Base-by-base conservation (phyloP, 2,888 invertebrate genomes). In the Adelognathus sp. region DNA sequence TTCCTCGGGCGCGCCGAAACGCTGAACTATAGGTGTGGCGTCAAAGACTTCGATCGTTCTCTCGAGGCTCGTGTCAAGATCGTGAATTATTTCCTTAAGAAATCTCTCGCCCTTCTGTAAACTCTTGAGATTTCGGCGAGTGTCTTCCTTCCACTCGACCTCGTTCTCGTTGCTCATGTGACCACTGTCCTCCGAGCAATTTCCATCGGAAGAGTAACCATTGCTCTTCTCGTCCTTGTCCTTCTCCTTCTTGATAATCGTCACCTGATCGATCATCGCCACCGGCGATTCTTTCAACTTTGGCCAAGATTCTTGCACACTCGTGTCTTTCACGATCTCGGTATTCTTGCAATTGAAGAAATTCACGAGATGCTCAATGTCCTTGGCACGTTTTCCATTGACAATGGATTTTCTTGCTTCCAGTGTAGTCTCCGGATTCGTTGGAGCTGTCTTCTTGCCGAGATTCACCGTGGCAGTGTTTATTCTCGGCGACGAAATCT, bases 111-210 rank as follows among this genome's bases (percentile, higher is more conserved):
- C 85, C 24, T 86, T 86, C 14, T 79, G 84, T 16, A 82, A 81
- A 52, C 77, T 83, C 75, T 86, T 86, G 1, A 87, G 60, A 3
- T 77, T 78, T 1, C 76, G 81, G n/a, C 78, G 75, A 21, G 80
- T 44, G 27, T 85, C 84, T 5, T 90, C 89, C 69, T 89, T 88
- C 83, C 87, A 87, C 33, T 91, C 91, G 9, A 88, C 84, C 78
- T 95, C 94, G 86, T 94, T 94, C 89, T 95, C 96, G 88, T 95
- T 96, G 61, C 96, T 96, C 84, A 96, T 96, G 91, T 96, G 96
- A 77, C 96, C 96, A 72, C 96, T 96, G 92, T 96, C 96, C 86
- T 96, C 96, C 74, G 96, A 95, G 33, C 88, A 90, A 87, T 92
- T 92, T 86, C 96, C 95, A 86, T 95, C 95, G 4, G 95, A 95